Percentiles rank a stretch among this genome's conserved stretches.
These are phyloP conservation scores for Brachionus sp. DNA, from an alignment of 1,140 invertebrate species.

Conservation along the genomic window DNA sequence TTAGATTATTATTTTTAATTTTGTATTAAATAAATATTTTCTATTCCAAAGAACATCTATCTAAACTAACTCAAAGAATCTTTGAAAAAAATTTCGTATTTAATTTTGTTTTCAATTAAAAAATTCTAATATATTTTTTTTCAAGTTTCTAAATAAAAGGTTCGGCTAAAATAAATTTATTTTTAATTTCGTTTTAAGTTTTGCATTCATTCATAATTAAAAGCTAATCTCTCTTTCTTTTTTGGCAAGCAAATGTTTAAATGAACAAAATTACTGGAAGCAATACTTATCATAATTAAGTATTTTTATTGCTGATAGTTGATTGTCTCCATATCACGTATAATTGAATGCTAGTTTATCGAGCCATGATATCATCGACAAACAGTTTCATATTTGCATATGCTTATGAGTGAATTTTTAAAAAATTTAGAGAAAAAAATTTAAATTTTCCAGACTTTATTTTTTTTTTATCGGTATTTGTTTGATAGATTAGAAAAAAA, in stretches of 20 bases:
- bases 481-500: neutral
- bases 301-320: neutral
- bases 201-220: neutral
- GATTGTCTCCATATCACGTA: neutral
- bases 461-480: neutral
- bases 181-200: neutral
- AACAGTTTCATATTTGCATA: neutral
- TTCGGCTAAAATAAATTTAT: neutral
- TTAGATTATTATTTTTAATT: neutral
- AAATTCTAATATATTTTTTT: neutral
- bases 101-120: neutral
- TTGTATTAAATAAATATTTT: neutral
- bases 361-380: neutral
- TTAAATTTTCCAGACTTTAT: neutral
- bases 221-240: neutral
- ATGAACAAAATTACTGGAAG: too few relatives aligned
- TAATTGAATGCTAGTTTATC: neutral
- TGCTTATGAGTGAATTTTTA: neutral
- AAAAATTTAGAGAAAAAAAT: neutral
- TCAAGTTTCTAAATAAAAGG: neutral
- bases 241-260: too few relatives aligned
- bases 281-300: neutral
- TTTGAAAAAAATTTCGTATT: neutral
- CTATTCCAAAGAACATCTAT: neutral
- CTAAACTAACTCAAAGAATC: neutral